Percentiles rank a stretch among this genome's conserved stretches.
Conservation (phyloP, 2,113 vertebrate genomes). For the Laticauda colubrina region DNA sequence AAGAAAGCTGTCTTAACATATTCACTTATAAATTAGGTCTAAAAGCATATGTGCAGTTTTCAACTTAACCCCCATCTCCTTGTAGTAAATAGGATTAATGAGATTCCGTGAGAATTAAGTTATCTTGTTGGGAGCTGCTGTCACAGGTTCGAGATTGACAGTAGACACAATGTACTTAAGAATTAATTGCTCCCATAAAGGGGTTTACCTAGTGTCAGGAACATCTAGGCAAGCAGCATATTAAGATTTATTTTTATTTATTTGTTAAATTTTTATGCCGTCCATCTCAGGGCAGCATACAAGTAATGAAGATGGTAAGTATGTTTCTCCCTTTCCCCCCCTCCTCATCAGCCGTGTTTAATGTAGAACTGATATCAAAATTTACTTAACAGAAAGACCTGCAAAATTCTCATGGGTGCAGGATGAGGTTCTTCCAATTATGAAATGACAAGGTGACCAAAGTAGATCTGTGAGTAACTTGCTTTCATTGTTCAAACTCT, state of each 20-base stretch:
- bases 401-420: not conserved
- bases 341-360: not conserved
- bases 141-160: not conserved
- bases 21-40: not conserved
- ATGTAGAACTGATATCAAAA: not conserved
- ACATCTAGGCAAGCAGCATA: not conserved
- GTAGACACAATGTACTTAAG: not conserved
- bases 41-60: not conserved
- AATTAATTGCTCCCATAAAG: not conserved
- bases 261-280: not conserved
- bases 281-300: not conserved
- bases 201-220: not conserved
- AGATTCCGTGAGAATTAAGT: not conserved
- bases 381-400: not conserved
- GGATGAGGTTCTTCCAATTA: not conserved
- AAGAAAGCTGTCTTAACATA: not conserved
- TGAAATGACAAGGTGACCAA: not conserved
- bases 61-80: not conserved
- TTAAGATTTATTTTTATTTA: not conserved
- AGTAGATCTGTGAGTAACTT: not conserved
- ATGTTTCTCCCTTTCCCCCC: not conserved
- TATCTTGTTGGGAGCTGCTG: not conserved
- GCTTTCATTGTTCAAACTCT: not conserved
- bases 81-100: not conserved
- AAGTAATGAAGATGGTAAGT: not conserved